These are phyloP conservation scores for Dissostichus mawsoni DNA, from an alignment of 2,113 vertebrate genomes.

Conservation along the genomic window DNA sequence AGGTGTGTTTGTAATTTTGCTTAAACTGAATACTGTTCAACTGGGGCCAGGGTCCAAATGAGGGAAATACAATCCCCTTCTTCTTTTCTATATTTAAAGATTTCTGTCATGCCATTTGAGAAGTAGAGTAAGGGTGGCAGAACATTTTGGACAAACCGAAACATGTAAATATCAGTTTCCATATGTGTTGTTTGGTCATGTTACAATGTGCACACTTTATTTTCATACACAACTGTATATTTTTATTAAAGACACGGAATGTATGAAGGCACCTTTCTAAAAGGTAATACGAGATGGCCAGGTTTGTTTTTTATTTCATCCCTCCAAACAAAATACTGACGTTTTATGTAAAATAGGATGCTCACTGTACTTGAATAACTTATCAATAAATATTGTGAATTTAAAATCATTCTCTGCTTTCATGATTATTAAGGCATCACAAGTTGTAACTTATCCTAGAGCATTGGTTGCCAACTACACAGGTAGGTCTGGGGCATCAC, in stretches of 20 bases:
- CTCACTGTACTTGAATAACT: conserved; percentile 62
- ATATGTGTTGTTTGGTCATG: conserved; percentile 55
- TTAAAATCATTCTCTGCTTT: neutral
- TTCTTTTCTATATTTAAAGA: neutral
- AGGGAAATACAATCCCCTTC: conserved; percentile 25
- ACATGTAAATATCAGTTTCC: conserved; percentile 57
- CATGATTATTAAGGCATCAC: neutral
- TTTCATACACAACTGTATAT: conserved; percentile 47
- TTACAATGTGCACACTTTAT: conserved; percentile 47
- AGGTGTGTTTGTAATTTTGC: conserved; percentile 54
- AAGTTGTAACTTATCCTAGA: neutral
- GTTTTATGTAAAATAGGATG: conserved; percentile 54
- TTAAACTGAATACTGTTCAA: conserved; percentile 40
- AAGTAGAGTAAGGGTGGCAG: neutral
- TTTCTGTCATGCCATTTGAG: conserved; percentile 21
- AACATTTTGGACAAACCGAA: conserved; percentile 4
- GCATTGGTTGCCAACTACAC: neutral
- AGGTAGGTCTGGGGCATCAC: neutral
- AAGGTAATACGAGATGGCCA: conserved; percentile 24
- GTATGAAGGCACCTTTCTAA: conserved; percentile 34
- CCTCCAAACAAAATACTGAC: conserved; percentile 42
- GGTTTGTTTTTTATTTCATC: conserved; percentile 41
- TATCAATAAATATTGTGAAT: conserved; percentile 66
- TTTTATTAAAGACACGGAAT: conserved; percentile 42
- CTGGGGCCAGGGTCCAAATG: conserved; percentile 1